These are phyloP conservation scores for Apocrypta bakeri DNA, from an alignment of 1,140 invertebrate species.

Conservation along the genomic window DNA sequence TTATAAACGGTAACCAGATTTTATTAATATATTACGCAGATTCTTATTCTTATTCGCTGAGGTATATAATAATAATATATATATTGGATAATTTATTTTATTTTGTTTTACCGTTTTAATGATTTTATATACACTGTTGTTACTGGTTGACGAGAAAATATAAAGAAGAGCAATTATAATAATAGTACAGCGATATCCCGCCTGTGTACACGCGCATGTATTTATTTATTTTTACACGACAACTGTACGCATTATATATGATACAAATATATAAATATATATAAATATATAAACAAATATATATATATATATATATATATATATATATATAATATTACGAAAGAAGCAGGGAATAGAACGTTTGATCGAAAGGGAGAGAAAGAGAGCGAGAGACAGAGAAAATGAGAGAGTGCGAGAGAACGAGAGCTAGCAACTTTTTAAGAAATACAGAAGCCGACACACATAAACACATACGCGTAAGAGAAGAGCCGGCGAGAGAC, in stretches of 20 bases:
- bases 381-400: neutral
- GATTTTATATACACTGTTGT: constrained; percentile 74
- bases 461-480: neutral
- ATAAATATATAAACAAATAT: neutral
- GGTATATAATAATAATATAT: constrained; percentile 65
- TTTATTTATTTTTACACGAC: constrained; percentile 60
- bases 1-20: constrained; percentile 61
- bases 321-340: constrained; percentile 28
- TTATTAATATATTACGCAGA: constrained; percentile 73
- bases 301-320: constrained; percentile 30
- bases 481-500: neutral
- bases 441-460: neutral
- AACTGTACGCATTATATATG: constrained; percentile 44
- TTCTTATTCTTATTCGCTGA: constrained; percentile 63
- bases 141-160: constrained; percentile 67
- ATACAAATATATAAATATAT: neutral
- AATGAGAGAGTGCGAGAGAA: constrained; percentile 3
- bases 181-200: constrained; percentile 51
- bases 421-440: neutral
- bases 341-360: constrained; percentile 49
- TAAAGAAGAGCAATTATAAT: constrained; percentile 61
- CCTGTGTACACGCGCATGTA: constrained; percentile 49
- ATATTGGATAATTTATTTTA: constrained; percentile 73
- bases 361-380: too few species aligned
- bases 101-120: constrained; percentile 75